Conservation (phyloP, 2,113 vertebrate species). For the Myocastor coypus region DNA sequence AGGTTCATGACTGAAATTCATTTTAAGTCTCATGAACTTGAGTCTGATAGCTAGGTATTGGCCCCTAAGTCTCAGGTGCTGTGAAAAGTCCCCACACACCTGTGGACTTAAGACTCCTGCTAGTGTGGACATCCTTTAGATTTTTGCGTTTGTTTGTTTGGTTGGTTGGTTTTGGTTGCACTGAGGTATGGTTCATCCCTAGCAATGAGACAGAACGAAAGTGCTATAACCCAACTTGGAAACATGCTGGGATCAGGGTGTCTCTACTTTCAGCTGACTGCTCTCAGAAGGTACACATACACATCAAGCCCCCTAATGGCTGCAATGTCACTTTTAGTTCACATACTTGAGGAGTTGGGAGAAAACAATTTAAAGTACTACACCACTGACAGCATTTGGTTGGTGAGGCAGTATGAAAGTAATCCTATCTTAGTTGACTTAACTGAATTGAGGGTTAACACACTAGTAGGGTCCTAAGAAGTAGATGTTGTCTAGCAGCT, state of each 20-base stretch:
- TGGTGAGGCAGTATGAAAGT: not conserved
- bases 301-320: not conserved
- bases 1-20: not conserved
- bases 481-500: fast-evolving
- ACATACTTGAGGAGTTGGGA: not conserved
- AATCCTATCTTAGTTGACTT: not conserved
- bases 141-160: too few relatives aligned
- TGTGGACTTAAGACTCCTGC: not conserved
- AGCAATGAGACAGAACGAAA: not conserved
- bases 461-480: not conserved
- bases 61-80: not conserved
- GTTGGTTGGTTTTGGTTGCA: not conserved
- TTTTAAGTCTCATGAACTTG: not conserved
- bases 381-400: not conserved
- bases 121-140: not conserved
- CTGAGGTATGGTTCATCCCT: not conserved
- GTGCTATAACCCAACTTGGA: not conserved
- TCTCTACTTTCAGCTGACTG: not conserved
- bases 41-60: not conserved
- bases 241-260: not conserved
- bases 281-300: not conserved
- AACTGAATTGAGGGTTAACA: not conserved
- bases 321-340: not conserved
- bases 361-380: not conserved
- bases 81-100: not conserved